Evolutionary conservation across 2,113 vertebrate genomes (phyloP).

Genomic region (Xiphophorus maculatus): DNA sequence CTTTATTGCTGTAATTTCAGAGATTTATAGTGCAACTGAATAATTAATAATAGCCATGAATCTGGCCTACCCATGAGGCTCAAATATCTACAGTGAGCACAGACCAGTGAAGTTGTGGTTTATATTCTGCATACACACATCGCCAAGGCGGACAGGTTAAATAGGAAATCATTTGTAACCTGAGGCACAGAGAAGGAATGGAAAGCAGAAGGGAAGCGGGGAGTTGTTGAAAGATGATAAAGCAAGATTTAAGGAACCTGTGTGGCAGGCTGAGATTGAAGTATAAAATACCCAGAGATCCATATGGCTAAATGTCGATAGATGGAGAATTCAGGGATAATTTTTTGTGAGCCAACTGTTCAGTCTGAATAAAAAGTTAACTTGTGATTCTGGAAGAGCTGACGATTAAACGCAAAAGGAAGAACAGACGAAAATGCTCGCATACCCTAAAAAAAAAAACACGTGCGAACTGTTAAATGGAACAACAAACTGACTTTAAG

Average conservation of each 20-base stretch:
- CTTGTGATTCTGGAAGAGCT: neutral
- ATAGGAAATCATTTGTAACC: neutral
- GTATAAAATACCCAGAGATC: neutral
- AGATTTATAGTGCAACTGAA: neutral
- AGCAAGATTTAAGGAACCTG: neutral
- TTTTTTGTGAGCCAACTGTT: neutral
- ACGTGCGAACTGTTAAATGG: no score
- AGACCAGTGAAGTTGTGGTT: neutral
- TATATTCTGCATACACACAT: neutral
- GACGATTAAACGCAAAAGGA: neutral
- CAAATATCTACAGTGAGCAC: neutral
- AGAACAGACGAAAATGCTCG: neutral
- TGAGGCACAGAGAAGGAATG: neutral
- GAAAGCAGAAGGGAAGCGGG: neutral
- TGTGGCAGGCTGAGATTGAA: neutral
- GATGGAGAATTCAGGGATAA: neutral
- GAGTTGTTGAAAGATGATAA: neutral
- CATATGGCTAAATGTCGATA: neutral
- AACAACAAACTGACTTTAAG: neutral
- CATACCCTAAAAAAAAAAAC: no score
- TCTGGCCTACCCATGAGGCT: neutral
- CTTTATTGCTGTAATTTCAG: neutral
- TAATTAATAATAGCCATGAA: neutral
- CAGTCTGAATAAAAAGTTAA: neutral
- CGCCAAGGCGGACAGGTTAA: neutral